Evolutionary conservation across 2,888 invertebrate species (phyloP).

Genomic region (Pachliopta kotzebuea): DNA sequence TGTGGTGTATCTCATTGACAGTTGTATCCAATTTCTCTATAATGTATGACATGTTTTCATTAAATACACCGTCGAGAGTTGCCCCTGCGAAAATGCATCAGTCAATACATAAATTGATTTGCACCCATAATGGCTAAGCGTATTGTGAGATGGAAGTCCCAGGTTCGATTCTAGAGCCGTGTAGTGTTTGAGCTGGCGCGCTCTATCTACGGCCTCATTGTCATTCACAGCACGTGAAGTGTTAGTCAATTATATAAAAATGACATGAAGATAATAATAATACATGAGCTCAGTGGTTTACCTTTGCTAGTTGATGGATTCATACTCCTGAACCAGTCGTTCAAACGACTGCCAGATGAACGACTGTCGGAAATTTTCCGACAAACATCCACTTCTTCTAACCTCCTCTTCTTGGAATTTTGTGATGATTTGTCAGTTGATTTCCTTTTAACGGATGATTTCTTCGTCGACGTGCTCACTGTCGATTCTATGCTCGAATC

Average conservation of each 20-base stretch:
- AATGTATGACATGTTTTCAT: constrained; percentile 45
- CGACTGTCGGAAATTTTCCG: constrained; percentile 37
- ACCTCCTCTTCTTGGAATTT: constrained; percentile 38
- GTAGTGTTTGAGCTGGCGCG: background rate
- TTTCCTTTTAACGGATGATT: constrained; percentile 34
- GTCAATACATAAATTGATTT: background rate
- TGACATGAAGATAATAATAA: no score
- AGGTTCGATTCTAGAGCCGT: no score
- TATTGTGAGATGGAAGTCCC: no score
- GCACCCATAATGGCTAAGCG: no score
- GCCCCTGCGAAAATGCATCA: constrained; percentile 39
- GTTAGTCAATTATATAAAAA: constrained; percentile 1
- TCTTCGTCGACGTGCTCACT: background rate
- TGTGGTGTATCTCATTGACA: constrained; percentile 50
- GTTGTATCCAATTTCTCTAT: constrained; percentile 60
- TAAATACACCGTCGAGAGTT: constrained; percentile 31
- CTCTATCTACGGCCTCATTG: background rate
- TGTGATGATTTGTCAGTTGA: constrained; percentile 25
- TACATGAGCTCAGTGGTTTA: constrained; percentile 25
- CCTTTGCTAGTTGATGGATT: constrained; percentile 38
- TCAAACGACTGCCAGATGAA: constrained; percentile 44
- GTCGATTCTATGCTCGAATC: background rate
- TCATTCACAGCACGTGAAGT: background rate
- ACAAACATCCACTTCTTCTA: constrained; percentile 30
- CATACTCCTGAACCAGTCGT: constrained; percentile 52